A percentile compares a stretch with the other conserved stretches of the same genome.
Evolutionary conservation across 2,888 invertebrate genomes (phyloP).

Genomic region (Notodonta ziczac): DNA sequence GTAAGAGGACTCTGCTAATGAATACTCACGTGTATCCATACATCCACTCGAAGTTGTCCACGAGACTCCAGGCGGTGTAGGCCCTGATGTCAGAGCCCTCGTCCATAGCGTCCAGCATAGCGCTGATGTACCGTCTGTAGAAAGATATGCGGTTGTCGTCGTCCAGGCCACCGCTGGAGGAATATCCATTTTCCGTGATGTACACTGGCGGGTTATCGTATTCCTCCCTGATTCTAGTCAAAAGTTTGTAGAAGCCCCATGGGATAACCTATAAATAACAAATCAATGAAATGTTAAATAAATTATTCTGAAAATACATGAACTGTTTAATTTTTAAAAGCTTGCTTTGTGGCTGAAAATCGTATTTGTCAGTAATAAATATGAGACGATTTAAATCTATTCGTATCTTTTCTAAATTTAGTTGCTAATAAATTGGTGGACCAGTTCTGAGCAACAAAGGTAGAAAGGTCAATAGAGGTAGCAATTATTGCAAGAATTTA

Average conservation of each 20-base stretch:
- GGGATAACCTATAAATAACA: slow-evolving; percentile 73
- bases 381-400: too few species aligned
- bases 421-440: background rate
- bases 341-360: too few species aligned
- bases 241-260: slow-evolving; percentile 84
- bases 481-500: background rate
- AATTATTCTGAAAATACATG: too few species aligned
- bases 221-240: slow-evolving; percentile 75
- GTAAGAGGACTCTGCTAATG: too few species aligned
- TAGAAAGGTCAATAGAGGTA: background rate
- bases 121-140: slow-evolving; percentile 2
- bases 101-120: slow-evolving; percentile 57
- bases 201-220: slow-evolving; percentile 84
- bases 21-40: slow-evolving; percentile 72
- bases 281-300: too few species aligned
- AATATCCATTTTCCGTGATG: slow-evolving; percentile 86
- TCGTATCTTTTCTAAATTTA: too few species aligned
- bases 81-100: slow-evolving; percentile 69
- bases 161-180: slow-evolving; percentile 69
- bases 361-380: too few species aligned
- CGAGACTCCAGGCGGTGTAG: slow-evolving; percentile 84
- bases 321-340: too few species aligned
- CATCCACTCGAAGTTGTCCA: slow-evolving; percentile 86
- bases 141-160: slow-evolving; percentile 60
- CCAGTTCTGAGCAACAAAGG: too few species aligned